These are phyloP conservation scores for Drosophila watanabei DNA, from an alignment of 1,140 invertebrate species.

Conservation along the genomic window DNA sequence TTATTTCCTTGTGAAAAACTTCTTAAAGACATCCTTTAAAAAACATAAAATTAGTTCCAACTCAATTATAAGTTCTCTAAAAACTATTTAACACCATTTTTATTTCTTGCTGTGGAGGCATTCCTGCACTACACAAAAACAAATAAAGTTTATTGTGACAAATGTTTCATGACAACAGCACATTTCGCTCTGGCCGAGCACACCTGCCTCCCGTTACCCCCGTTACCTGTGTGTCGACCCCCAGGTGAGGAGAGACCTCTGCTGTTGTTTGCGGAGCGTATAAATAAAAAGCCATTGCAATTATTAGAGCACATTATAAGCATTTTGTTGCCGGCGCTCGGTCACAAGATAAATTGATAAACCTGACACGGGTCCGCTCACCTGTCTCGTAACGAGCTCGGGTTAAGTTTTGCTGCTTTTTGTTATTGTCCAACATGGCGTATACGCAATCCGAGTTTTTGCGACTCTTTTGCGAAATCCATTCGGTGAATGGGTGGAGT, in stretches of 20 bases:
- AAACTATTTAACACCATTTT: background rate
- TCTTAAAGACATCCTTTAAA: background rate
- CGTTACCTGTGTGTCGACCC: constrained; percentile 6
- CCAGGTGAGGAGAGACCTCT: constrained; percentile 29
- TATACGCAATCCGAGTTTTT: constrained; percentile 64
- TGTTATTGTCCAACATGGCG: constrained; percentile 32
- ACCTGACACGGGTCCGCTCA: constrained; percentile 56
- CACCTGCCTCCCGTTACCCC: constrained; percentile 19
- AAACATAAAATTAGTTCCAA: background rate
- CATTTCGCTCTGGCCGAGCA: constrained; percentile 59
- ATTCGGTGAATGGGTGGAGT: background rate
- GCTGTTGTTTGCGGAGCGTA: constrained; percentile 14
- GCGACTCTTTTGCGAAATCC: constrained; percentile 22
- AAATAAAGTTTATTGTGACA: constrained; percentile 85
- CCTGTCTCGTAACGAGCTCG: constrained; percentile 16
- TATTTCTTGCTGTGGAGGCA: constrained; percentile 19
- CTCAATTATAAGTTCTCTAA: background rate
- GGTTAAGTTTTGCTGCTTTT: constrained; percentile 33
- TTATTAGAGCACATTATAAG: constrained; percentile 76
- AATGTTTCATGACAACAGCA: constrained; percentile 80
- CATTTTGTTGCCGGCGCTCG: constrained; percentile 38
- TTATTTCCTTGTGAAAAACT: background rate
- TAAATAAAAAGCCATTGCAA: constrained; percentile 78
- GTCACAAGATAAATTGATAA: constrained; percentile 71
- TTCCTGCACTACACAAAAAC: constrained; percentile 63